These are phyloP conservation scores for Ceyx cyanopectus DNA, from an alignment of 2,113 vertebrate species.

Conservation along the genomic window DNA sequence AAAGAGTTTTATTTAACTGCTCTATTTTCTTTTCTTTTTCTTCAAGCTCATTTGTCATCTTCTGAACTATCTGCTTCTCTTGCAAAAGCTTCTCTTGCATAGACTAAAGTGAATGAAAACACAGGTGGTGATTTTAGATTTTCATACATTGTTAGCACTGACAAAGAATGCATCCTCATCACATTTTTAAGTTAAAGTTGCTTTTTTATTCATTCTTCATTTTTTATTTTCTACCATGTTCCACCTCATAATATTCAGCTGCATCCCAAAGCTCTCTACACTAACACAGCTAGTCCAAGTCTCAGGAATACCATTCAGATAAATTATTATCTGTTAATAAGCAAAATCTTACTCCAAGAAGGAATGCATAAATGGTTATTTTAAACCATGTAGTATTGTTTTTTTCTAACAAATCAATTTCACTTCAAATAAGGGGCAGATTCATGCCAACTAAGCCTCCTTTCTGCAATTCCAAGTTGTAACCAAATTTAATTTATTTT, in stretches of 20 bases:
- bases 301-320: not conserved
- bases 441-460: not conserved
- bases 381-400: not conserved
- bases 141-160: not conserved
- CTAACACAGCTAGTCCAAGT: not conserved
- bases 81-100: conserved; percentile 82
- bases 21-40: conserved; percentile 80
- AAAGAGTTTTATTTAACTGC: conserved; percentile 71
- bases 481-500: not conserved
- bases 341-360: not conserved
- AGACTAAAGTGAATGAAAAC: conserved; percentile 71
- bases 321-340: not conserved
- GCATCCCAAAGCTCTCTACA: not conserved
- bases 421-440: not conserved
- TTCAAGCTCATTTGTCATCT: conserved; percentile 77
- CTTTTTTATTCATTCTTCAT: not conserved
- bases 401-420: not conserved
- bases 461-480: not conserved
- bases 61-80: conserved; percentile 77
- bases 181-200: not conserved
- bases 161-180: not conserved
- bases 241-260: not conserved
- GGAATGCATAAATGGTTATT: not conserved
- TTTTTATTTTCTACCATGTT: not conserved
- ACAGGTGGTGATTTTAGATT: not conserved